Conservation (phyloP, 2,888 invertebrate genomes). For the Epinotia ramella region DNA sequence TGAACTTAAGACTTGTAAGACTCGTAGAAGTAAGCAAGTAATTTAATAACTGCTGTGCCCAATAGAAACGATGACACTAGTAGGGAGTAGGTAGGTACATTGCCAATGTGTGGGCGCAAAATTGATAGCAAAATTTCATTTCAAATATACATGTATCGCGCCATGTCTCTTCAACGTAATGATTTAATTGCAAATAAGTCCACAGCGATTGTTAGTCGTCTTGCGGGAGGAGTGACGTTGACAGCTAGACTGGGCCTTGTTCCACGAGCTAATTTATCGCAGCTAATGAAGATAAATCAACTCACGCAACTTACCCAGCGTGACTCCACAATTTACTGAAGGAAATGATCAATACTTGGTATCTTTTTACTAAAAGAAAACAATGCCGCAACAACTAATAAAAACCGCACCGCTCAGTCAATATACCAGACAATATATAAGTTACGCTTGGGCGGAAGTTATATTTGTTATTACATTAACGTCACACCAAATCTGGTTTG, state of each 20-base stretch:
- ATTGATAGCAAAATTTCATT: not conserved
- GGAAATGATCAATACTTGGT: slow-evolving; percentile 21
- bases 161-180: not conserved
- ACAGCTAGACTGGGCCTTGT: slow-evolving; percentile 32
- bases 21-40: too few species aligned
- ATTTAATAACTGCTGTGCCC: not conserved
- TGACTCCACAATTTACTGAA: slow-evolving; percentile 15
- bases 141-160: not conserved
- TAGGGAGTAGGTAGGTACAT: not conserved
- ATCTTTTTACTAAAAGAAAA: slow-evolving; percentile 9
- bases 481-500: slow-evolving; percentile 67
- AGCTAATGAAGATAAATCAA: slow-evolving; percentile 32
- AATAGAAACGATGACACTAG: not conserved
- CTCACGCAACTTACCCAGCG: slow-evolving; percentile 7
- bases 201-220: slow-evolving; percentile 11
- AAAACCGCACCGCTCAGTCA: slow-evolving; percentile 26
- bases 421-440: slow-evolving; percentile 45
- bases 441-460: slow-evolving; percentile 58
- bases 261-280: slow-evolving; percentile 31
- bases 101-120: not conserved
- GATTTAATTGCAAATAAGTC: slow-evolving; percentile 10
- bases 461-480: slow-evolving; percentile 68
- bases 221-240: slow-evolving; percentile 23
- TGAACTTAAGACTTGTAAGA: not conserved
- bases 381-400: slow-evolving; percentile 15